Evolutionary conservation across 2,113 vertebrate genomes (phyloP).

Genomic region (Myrmophylax atrothorax): DNA sequence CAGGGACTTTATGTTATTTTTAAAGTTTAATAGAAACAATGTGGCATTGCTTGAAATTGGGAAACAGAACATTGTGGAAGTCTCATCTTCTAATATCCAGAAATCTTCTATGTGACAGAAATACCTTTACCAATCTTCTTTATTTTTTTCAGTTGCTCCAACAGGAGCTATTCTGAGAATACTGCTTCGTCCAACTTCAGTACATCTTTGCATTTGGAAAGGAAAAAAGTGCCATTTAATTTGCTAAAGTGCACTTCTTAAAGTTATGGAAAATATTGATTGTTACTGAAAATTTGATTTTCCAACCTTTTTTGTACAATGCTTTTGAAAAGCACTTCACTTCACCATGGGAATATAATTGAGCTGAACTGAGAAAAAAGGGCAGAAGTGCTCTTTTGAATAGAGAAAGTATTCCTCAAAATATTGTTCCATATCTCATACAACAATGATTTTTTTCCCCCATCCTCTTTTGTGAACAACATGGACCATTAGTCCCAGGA

Average conservation of each 20-base stretch:
- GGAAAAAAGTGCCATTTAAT: not conserved
- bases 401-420: not conserved
- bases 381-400: not conserved
- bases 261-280: not conserved
- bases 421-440: not conserved
- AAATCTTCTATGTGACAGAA: not conserved
- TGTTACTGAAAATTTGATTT: conserved; percentile 14
- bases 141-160: not conserved
- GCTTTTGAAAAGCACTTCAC: not conserved
- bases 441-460: not conserved
- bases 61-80: not conserved
- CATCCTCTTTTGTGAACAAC: not conserved
- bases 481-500: not conserved
- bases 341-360: not conserved
- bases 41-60: not conserved
- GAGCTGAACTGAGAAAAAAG: not conserved
- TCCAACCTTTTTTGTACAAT: not conserved
- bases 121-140: not conserved
- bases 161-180: not conserved
- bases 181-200: not conserved
- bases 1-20: not conserved
- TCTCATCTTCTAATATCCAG: not conserved
- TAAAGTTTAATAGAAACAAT: not conserved
- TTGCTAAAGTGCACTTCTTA: not conserved
- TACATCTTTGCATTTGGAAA: not conserved